These are phyloP conservation scores for Gadus chalcogrammus DNA, from an alignment of 2,113 vertebrate species.

Conservation along the genomic window DNA sequence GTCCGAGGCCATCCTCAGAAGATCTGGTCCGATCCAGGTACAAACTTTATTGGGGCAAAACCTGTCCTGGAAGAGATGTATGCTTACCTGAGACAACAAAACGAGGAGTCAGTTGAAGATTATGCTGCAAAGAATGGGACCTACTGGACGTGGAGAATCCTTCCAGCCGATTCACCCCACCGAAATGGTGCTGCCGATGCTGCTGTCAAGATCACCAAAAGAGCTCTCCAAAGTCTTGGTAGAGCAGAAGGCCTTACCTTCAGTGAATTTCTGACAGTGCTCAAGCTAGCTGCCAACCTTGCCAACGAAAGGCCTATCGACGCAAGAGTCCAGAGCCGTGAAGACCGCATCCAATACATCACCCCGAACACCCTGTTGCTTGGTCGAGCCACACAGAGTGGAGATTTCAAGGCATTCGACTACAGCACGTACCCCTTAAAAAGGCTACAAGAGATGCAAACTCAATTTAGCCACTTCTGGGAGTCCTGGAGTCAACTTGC, in stretches of 20 bases:
- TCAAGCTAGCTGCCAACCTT: constrained; percentile 24
- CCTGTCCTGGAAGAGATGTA: too few species aligned
- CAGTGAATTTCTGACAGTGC: constrained; percentile 16
- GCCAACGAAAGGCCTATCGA: constrained; percentile 25
- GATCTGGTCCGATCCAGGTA: too few species aligned
- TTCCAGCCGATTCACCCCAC: constrained; percentile 26
- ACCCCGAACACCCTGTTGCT: constrained; percentile 21
- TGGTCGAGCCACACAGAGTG: constrained; percentile 6
- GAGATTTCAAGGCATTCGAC: constrained; percentile 12
- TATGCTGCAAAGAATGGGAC: constrained; percentile 17
- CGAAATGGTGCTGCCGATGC: constrained; percentile 34
- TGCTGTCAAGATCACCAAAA: constrained; percentile 17
- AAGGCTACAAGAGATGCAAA: background rate
- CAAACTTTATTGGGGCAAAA: too few species aligned
- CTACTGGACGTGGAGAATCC: constrained; percentile 15
- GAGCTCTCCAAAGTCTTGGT: constrained; percentile 20
- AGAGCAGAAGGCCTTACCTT: constrained; percentile 5
- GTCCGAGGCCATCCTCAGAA: too few species aligned
- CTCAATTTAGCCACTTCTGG: constrained; percentile 1
- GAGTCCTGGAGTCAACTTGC: constrained; percentile 20
- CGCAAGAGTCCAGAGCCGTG: constrained; percentile 15
- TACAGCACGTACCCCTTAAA: background rate
- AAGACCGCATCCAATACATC: constrained; percentile 1
- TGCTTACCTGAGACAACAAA: too few species aligned
- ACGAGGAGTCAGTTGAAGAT: background rate